Evolutionary conservation across 2,113 vertebrate species (phyloP).

Genomic region (Halichoerus grypus): DNA sequence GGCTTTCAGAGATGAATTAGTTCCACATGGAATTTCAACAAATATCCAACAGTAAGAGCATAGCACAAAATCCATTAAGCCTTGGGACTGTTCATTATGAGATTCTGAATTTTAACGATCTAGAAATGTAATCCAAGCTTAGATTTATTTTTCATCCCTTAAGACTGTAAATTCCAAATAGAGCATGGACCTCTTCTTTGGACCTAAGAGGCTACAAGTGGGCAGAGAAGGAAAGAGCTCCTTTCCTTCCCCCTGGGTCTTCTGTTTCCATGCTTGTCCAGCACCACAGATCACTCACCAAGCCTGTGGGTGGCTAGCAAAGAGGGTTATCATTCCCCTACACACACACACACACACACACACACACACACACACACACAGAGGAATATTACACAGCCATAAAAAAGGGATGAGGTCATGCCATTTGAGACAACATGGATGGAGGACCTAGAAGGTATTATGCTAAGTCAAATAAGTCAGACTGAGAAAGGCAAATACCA

Average conservation of each 20-base stretch:
- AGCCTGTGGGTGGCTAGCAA: not conserved
- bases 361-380: not conserved
- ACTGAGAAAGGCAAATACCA: not conserved
- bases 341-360: not conserved
- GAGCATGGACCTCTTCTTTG: not conserved
- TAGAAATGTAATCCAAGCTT: constrained; percentile 51
- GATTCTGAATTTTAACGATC: constrained; percentile 72
- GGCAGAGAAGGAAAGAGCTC: not conserved
- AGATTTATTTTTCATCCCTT: constrained; percentile 55
- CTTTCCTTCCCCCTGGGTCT: not conserved
- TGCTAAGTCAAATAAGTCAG: not conserved
- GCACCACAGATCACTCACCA: not conserved
- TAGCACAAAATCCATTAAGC: constrained; percentile 64
- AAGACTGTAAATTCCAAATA: constrained; percentile 32
- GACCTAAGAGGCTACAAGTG: not conserved
- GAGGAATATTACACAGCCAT: not conserved
- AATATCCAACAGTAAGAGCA: constrained; percentile 54
- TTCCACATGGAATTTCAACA: constrained; percentile 62
- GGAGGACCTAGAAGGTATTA: not conserved
- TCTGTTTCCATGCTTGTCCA: not conserved
- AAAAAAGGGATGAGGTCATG: not conserved
- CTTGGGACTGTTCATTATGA: constrained; percentile 64
- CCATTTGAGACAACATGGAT: not conserved
- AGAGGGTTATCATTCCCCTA: not conserved
- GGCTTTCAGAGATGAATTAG: constrained; percentile 70